Evolutionary conservation across 2,888 invertebrate genomes (phyloP).

Genomic region (Xanthorhoe designata): DNA sequence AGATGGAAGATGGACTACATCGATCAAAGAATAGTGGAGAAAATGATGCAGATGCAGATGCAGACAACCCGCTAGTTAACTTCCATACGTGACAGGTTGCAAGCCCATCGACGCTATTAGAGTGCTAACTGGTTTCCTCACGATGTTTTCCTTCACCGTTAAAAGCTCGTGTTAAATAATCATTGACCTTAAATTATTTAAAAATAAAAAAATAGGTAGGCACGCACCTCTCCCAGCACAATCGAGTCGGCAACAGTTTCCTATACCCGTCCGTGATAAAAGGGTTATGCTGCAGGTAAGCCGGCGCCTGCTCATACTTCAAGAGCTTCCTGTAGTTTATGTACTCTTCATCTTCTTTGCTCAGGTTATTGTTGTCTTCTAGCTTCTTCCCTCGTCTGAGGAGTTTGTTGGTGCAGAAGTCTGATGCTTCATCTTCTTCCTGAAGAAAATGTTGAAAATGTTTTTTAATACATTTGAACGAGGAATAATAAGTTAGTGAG

Average conservation of each 20-base stretch:
- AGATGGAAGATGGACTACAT: background rate
- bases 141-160: too few species aligned
- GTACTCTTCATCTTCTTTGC: constrained; percentile 78
- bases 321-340: constrained; percentile 77
- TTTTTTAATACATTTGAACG: too few species aligned
- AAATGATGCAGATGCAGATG: too few species aligned
- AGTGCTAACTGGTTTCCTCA: too few species aligned
- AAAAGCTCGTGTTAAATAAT: too few species aligned
- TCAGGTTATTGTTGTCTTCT: constrained; percentile 80
- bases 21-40: too few species aligned
- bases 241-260: constrained; percentile 91
- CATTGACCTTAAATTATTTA: too few species aligned
- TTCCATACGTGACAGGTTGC: too few species aligned
- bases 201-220: background rate
- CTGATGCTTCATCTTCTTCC: constrained; percentile 68
- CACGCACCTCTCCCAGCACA: constrained; percentile 94
- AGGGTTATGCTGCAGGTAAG: constrained; percentile 94
- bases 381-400: constrained; percentile 73
- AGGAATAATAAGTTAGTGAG: background rate
- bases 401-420: constrained; percentile 62
- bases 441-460: constrained; percentile 34
- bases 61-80: too few species aligned
- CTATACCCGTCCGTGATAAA: constrained; percentile 95
- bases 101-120: too few species aligned
- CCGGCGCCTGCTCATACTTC: constrained; percentile 89